Percentiles rank a stretch among this genome's conserved stretches.
Conservation (phyloP, 2,888 invertebrate genomes). For the Gastracanthus pulcherrimus region DNA sequence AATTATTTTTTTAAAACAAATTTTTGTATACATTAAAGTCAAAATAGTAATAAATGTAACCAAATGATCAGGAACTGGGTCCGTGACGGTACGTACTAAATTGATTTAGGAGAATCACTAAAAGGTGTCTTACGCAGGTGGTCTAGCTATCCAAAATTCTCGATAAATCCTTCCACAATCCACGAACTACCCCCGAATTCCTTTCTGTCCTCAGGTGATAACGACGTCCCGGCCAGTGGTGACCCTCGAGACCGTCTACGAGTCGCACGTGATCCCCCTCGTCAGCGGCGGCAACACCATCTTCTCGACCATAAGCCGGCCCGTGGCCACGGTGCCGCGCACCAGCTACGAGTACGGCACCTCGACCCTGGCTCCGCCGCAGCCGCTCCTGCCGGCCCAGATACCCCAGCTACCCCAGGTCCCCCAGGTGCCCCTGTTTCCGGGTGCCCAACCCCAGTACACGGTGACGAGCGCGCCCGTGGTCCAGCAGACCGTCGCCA, state of each 20-base stretch:
- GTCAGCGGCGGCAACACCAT: constrained; percentile 87
- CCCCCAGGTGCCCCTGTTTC: constrained; percentile 79
- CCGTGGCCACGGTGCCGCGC: constrained; percentile 87
- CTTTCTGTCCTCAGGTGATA: constrained; percentile 80
- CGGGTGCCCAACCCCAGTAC: constrained; percentile 83
- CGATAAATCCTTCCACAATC: too few relatives aligned
- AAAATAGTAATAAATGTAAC: too few relatives aligned
- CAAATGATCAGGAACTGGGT: too few relatives aligned
- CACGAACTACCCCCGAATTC: too few relatives aligned
- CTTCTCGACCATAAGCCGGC: constrained; percentile 88
- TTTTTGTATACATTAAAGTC: too few relatives aligned
- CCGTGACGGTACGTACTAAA: too few relatives aligned
- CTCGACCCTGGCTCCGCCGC: constrained; percentile 81
- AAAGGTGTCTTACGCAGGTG: too few relatives aligned
- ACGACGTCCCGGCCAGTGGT: constrained; percentile 89
- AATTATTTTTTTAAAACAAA: too few relatives aligned
- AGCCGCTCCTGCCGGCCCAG: constrained; percentile 60
- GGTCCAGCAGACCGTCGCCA: constrained; percentile 88
- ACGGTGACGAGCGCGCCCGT: constrained; percentile 89
- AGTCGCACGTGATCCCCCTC: constrained; percentile 89
- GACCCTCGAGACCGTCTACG: constrained; percentile 88
- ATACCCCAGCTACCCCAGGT: constrained; percentile 68
- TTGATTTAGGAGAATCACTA: too few relatives aligned
- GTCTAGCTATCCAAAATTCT: too few relatives aligned
- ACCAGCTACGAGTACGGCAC: constrained; percentile 89